Conservation (phyloP, 2,113 vertebrate genomes). For the Cettia cetti region DNA sequence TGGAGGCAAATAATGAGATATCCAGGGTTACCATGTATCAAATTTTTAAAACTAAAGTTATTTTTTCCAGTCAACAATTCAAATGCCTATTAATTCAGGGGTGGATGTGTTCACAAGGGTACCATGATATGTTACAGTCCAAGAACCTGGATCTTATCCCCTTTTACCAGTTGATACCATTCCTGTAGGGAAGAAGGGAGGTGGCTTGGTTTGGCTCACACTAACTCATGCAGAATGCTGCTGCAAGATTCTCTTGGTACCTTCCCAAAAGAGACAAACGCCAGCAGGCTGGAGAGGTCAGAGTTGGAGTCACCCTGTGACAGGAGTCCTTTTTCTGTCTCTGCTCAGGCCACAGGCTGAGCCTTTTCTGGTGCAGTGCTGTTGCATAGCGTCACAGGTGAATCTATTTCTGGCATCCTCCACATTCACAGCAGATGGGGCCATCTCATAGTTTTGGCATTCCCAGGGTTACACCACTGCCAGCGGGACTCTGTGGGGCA, state of each 20-base stretch:
- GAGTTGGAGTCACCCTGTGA: background rate
- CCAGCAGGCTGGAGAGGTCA: background rate
- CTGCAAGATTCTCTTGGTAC: background rate
- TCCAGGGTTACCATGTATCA: background rate
- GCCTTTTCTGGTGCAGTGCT: background rate
- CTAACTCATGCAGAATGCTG: background rate
- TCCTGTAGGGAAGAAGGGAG: background rate
- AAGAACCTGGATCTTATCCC: background rate
- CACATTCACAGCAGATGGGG: background rate
- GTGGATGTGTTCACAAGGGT: background rate
- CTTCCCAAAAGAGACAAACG: background rate
- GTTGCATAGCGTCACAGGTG: background rate
- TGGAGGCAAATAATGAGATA: background rate
- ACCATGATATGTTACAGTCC: background rate
- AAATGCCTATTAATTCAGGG: background rate
- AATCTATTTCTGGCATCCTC: background rate
- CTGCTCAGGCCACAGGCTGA: background rate
- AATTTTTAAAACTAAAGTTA: background rate
- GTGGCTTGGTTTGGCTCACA: background rate
- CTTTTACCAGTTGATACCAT: background rate
- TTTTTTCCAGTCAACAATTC: background rate
- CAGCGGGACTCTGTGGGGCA: rapidly evolving
- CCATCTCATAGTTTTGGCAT: background rate
- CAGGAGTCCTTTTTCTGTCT: background rate
- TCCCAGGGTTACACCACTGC: rapidly evolving